Evolutionary conservation across 2,113 vertebrate genomes (phyloP), one percentile per base, ranked within the genome.

Genomic region (Chlorocebus sabaeus): DNA sequence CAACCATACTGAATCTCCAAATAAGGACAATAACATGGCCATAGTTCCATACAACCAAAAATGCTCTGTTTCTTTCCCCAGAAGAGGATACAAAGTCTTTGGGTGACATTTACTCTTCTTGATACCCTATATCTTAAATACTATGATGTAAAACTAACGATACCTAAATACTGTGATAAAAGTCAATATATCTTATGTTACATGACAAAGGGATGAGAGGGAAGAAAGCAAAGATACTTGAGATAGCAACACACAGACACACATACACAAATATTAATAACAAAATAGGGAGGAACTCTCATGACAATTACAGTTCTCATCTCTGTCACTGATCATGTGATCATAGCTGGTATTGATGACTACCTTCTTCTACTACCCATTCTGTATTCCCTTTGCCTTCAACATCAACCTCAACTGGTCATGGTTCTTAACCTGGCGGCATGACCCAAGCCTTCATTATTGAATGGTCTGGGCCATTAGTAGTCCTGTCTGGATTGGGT

Each of bases 311-410:
- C 38, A 55, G 32, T 75, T 38, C 73, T 72, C 6, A 20, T 40
- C 83, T 73, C 87, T 70, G 8, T 50, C 16, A 32, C 76, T 38
- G 48, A 22, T 61, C 70, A 9, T 5, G 0, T n/a, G 40, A 8
- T 50, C 0, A 0, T 4, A 43, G 16, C 25, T 55, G 40, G 17
- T 16, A 3, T 32, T 94, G 48, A 2, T 7, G 32, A 17, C 32
- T 1, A 22, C 43, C 23, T 68, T 78, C 64, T 59, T 1, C 85
- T n/a, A 8, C 22, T 14, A 32, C 12, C 50, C 20, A 5, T 9
- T 20, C 81, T 61, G 4, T 20, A 3, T 18, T 61, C 43, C 20
- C 61, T 68, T 75, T 43, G 48, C 48, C 50, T 72, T 32, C 11
- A 61, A n/a, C 40, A 23, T 48, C 45, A 30, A 3, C 38, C 84